These are phyloP conservation scores for Uloborus plumipes DNA, from an alignment of 2,888 invertebrate species.

Conservation along the genomic window DNA sequence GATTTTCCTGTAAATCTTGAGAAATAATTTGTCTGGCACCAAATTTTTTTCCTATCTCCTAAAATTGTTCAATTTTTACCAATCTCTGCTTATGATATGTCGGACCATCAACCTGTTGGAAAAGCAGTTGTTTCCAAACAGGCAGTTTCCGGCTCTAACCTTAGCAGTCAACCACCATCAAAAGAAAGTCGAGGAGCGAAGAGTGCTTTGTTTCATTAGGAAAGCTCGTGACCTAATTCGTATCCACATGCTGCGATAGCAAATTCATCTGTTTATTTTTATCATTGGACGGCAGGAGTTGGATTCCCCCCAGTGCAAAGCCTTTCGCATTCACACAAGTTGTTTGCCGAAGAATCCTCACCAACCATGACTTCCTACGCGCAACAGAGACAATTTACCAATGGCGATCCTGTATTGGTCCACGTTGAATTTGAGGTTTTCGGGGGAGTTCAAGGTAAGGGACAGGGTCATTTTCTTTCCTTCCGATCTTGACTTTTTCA, in stretches of 20 bases:
- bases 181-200: too few species aligned
- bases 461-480: too few species aligned
- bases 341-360: constrained; percentile 9
- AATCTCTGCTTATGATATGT: too few species aligned
- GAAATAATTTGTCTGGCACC: too few species aligned
- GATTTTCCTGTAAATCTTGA: too few species aligned
- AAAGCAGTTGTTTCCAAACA: too few species aligned
- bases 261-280: constrained; percentile 64
- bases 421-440: constrained; percentile 88
- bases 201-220: constrained; percentile 20
- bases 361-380: constrained; percentile 43
- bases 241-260: constrained; percentile 47
- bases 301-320: neutral
- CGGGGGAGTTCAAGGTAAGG: constrained; percentile 88
- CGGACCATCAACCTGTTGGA: too few species aligned
- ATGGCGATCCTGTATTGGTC: constrained; percentile 54
- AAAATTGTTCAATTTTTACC: too few species aligned
- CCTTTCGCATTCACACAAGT: constrained; percentile 6
- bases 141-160: too few species aligned
- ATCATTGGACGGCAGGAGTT: constrained; percentile 37
- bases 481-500: too few species aligned
- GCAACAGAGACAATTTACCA: constrained; percentile 13
- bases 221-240: constrained; percentile 51
- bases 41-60: too few species aligned
- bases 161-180: too few species aligned